Evolutionary conservation across 2,888 invertebrate genomes (phyloP).

Genomic region (Meiosimyza decipiens): DNA sequence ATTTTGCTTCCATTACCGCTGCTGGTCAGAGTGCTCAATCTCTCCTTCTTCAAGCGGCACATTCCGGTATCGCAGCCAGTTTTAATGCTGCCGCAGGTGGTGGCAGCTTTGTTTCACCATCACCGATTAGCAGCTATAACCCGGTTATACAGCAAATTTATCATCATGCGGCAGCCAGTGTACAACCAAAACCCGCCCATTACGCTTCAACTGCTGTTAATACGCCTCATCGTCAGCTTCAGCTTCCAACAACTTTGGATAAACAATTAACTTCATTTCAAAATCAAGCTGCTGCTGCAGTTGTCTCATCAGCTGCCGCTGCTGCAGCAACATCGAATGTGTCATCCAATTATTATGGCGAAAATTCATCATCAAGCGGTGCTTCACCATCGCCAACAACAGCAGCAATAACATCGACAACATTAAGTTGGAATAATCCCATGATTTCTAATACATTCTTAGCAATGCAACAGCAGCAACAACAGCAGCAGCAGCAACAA

Average conservation of each 20-base stretch:
- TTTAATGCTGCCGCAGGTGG: constrained; percentile 68
- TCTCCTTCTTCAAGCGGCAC: constrained; percentile 73
- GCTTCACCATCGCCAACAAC: constrained; percentile 66
- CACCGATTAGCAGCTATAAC: constrained; percentile 80
- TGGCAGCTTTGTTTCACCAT: constrained; percentile 75
- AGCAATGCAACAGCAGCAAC: constrained; percentile 63
- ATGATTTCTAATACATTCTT: constrained; percentile 64
- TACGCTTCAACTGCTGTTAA: constrained; percentile 72
- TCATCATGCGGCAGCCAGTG: constrained; percentile 73
- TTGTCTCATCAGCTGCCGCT: constrained; percentile 59
- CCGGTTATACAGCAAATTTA: constrained; percentile 85
- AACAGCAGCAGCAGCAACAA: constrained; percentile 59
- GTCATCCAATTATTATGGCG: constrained; percentile 63
- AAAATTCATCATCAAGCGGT: constrained; percentile 64
- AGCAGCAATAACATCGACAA: constrained; percentile 65
- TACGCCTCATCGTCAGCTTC: constrained; percentile 78
- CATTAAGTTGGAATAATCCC: constrained; percentile 78
- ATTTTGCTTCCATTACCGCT: constrained; percentile 71
- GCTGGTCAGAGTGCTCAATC: constrained; percentile 75
- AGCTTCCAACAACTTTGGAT: constrained; percentile 68
- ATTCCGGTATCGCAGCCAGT: constrained; percentile 74
- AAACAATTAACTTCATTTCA: constrained; percentile 63
- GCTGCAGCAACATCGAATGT: constrained; percentile 61
- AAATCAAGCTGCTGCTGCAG: constrained; percentile 61
- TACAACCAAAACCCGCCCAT: constrained; percentile 76